Evolutionary conservation across 2,797 vertebrate genomes (phyloP).

Genomic region (Trichosurus vulpecula): DNA sequence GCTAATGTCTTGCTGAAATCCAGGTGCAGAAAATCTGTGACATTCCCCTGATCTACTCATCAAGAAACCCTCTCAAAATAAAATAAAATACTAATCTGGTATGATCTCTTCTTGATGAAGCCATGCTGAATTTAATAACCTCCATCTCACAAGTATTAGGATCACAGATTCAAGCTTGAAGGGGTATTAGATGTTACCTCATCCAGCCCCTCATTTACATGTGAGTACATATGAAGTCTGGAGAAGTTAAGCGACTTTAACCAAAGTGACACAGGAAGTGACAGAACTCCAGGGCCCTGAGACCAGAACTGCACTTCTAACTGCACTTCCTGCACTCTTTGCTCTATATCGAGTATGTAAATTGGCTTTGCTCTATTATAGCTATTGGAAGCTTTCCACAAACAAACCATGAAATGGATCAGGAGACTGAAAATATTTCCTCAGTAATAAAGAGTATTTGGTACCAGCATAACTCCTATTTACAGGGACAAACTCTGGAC

Average conservation of each 20-base stretch:
- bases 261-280: not conserved
- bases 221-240: not conserved
- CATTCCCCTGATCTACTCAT: not conserved
- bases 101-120: not conserved
- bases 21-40: not conserved
- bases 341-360: not conserved
- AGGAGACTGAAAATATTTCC: not conserved
- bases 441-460: fast-evolving
- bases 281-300: not conserved
- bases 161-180: not conserved
- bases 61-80: not conserved
- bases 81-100: not conserved
- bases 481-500: not conserved
- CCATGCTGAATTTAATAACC: not conserved
- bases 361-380: not conserved
- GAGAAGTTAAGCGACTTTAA: not conserved
- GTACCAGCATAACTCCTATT: not conserved
- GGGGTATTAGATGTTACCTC: not conserved
- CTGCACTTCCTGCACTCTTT: not conserved
- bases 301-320: not conserved
- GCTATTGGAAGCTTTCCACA: not conserved
- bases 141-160: not conserved
- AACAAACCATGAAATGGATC: not conserved
- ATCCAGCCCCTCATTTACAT: not conserved
- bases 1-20: not conserved